A percentile compares a stretch with the other conserved stretches of the same genome.
These are phyloP conservation scores for Ennomos fuscantarius DNA, from an alignment of 2,888 invertebrate genomes.

Conservation along the genomic window DNA sequence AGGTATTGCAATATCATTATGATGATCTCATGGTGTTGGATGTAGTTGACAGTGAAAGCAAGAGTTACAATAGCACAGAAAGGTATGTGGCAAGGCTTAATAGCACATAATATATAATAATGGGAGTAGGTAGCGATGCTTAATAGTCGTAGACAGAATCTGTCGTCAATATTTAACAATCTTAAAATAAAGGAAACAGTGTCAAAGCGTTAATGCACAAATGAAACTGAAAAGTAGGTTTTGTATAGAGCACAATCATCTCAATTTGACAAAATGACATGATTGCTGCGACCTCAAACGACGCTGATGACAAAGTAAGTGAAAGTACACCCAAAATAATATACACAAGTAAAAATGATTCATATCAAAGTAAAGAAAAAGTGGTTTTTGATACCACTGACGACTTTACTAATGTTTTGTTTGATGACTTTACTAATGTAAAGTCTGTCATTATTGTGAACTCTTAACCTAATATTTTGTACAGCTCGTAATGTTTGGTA, in stretches of 20 bases:
- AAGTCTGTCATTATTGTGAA: slow-evolving; percentile 1
- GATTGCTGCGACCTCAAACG: slow-evolving; percentile 37
- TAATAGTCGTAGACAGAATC: no score
- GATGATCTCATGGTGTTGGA: no score
- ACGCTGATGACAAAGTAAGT: slow-evolving; percentile 35
- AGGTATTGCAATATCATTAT: no score
- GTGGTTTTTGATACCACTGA: slow-evolving; percentile 10
- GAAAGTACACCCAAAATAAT: slow-evolving; percentile 36
- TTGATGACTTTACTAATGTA: no score
- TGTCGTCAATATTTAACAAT: background rate
- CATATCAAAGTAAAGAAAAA: slow-evolving; percentile 20
- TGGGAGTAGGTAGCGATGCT: no score
- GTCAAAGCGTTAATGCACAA: slow-evolving; percentile 19
- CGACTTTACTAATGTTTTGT: no score
- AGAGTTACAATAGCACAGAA: no score
- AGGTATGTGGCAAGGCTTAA: no score
- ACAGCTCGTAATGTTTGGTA: no score
- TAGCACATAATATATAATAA: no score
- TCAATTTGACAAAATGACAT: slow-evolving; percentile 39
- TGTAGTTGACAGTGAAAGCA: no score
- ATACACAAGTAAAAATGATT: slow-evolving; percentile 23
- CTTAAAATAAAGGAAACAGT: slow-evolving; percentile 3
- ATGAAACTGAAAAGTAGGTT: slow-evolving; percentile 26
- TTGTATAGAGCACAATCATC: slow-evolving; percentile 27
- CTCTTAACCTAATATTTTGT: no score